Percentiles rank a stretch among this genome's conserved stretches.
phyloP scores from a whole-genome alignment of 2,797 vertebrate species.

The Cynopterus sphinx region DNA sequence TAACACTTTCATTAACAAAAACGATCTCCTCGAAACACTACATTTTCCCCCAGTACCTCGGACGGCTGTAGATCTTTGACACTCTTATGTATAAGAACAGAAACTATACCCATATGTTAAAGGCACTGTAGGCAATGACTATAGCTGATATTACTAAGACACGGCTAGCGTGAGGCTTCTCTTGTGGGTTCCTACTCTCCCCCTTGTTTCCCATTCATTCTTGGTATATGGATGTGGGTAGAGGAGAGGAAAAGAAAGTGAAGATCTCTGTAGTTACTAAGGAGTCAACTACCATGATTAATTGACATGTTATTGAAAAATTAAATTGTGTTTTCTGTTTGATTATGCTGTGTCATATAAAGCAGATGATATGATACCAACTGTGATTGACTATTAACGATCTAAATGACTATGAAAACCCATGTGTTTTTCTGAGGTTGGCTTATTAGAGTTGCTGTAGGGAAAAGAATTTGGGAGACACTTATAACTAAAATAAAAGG shows the following conservation, averaged over 20 bases:
- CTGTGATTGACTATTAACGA: background rate
- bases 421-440: background rate
- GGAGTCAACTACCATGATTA: background rate
- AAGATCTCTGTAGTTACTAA: background rate
- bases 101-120: background rate
- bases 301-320: background rate
- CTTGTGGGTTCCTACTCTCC: background rate
- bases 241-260: background rate
- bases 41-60: background rate
- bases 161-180: background rate
- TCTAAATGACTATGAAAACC: background rate
- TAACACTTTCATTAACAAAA: slow-evolving; percentile 3
- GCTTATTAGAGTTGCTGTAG: background rate
- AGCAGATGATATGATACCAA: background rate
- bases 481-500: background rate
- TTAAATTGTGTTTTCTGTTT: slow-evolving; percentile 7
- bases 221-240: background rate
- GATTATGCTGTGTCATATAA: background rate
- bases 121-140: background rate
- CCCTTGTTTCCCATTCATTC: background rate
- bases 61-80: background rate
- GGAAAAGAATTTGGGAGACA: background rate
- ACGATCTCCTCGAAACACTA: background rate
- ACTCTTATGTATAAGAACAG: background rate
- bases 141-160: background rate